Evolutionary conservation across 2,888 invertebrate genomes (phyloP).

Genomic region (Heteropelma amictum): DNA sequence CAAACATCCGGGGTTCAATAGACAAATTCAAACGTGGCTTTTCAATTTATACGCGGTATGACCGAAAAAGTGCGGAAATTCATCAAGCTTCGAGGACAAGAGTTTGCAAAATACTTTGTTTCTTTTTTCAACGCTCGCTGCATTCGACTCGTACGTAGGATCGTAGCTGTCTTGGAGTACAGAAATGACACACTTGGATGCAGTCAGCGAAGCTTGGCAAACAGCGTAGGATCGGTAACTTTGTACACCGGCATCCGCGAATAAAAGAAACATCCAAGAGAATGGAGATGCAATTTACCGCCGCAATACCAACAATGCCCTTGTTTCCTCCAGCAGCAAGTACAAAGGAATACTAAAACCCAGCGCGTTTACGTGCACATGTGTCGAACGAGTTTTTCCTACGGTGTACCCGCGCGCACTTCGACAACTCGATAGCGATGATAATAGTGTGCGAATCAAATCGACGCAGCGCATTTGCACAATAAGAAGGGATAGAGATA

Average conservation of each 20-base stretch:
- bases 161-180: no score
- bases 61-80: no score
- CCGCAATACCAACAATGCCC: not conserved
- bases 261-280: not conserved
- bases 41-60: no score
- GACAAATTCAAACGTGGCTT: no score
- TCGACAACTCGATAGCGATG: conserved; percentile 18
- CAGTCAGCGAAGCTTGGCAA: no score
- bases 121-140: no score
- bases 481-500: conserved; percentile 19
- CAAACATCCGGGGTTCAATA: no score
- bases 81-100: no score
- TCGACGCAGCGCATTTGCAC: conserved; percentile 29
- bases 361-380: not conserved
- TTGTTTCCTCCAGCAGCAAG: not conserved
- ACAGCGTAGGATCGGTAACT: not conserved
- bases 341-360: not conserved
- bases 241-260: not conserved
- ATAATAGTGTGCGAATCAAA: conserved; percentile 28
- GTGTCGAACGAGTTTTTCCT: no score
- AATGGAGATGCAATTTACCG: not conserved
- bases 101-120: no score
- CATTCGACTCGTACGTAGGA: no score
- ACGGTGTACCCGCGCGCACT: not conserved
- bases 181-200: no score